phyloP scores from a whole-genome alignment of 2,113 vertebrate species.

The Malurus cyaneus region DNA sequence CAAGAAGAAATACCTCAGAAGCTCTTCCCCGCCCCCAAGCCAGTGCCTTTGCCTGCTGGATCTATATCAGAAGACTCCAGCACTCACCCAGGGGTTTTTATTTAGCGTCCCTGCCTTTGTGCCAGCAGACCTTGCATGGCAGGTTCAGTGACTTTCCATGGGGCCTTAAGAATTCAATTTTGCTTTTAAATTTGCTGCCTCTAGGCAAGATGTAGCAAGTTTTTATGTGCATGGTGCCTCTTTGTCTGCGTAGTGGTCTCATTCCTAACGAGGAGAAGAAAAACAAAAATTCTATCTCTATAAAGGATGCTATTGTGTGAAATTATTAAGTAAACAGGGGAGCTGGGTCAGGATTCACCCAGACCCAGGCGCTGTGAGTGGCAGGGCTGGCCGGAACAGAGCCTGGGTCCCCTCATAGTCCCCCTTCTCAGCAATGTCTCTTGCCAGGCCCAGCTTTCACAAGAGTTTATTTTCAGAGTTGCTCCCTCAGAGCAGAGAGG shows the following conservation, averaged over 20 bases:
- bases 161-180: constrained; percentile 64
- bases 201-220: constrained; percentile 66
- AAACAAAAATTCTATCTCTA: constrained; percentile 10
- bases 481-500: not conserved
- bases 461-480: not conserved
- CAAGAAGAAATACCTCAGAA: not conserved
- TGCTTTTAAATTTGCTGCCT: constrained; percentile 64
- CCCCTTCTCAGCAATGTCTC: rapidly evolving
- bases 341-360: not conserved
- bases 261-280: not conserved
- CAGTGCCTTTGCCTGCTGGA: not conserved
- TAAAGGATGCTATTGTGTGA: constrained; percentile 50
- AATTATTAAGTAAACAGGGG: not conserved
- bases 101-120: not conserved
- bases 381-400: not conserved
- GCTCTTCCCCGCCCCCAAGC: not conserved
- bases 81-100: constrained; percentile 23
- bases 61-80: not conserved
- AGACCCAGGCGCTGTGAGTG: not conserved
- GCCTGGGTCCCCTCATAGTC: not conserved
- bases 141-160: constrained; percentile 45
- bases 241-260: constrained; percentile 63
- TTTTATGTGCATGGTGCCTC: constrained; percentile 63
- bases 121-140: constrained; percentile 46
- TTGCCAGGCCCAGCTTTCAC: not conserved